Evolutionary conservation across 2,888 invertebrate genomes (phyloP).

Genomic region (Petrolisthes cinctipes): DNA sequence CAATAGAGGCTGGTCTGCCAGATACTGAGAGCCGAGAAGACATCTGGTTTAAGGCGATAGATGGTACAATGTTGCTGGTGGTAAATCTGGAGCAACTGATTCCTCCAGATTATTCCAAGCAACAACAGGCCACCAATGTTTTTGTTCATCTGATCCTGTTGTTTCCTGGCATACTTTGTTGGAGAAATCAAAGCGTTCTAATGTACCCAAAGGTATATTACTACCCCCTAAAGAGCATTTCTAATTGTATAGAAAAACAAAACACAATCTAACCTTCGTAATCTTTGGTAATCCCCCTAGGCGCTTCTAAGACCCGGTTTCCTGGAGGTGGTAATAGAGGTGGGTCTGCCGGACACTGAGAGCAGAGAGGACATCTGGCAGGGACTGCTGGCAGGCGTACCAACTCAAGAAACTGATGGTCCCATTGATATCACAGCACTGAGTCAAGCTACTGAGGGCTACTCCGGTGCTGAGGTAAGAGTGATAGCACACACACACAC

Average conservation of each 20-base stretch:
- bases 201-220: too few relatives aligned
- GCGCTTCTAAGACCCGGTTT: slow-evolving; percentile 92
- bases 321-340: slow-evolving; percentile 91
- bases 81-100: too few relatives aligned
- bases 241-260: slow-evolving; percentile 15
- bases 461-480: slow-evolving; percentile 90
- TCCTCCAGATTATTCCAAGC: too few relatives aligned
- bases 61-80: too few relatives aligned
- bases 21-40: not conserved
- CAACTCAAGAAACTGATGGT: slow-evolving; percentile 70
- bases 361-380: slow-evolving; percentile 87
- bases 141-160: too few relatives aligned
- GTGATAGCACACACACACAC: too few relatives aligned
- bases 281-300: slow-evolving; percentile 68
- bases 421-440: slow-evolving; percentile 79
- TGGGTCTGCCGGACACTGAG: slow-evolving; percentile 86
- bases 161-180: too few relatives aligned
- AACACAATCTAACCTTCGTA: slow-evolving; percentile 21
- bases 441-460: slow-evolving; percentile 80
- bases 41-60: too few relatives aligned
- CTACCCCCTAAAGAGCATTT: not conserved
- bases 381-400: slow-evolving; percentile 83
- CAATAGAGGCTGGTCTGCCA: too few relatives aligned
- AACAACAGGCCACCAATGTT: too few relatives aligned
- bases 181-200: too few relatives aligned